These are phyloP conservation scores for Pterocles gutturalis DNA, from an alignment of 2,113 vertebrate species.

Conservation along the genomic window DNA sequence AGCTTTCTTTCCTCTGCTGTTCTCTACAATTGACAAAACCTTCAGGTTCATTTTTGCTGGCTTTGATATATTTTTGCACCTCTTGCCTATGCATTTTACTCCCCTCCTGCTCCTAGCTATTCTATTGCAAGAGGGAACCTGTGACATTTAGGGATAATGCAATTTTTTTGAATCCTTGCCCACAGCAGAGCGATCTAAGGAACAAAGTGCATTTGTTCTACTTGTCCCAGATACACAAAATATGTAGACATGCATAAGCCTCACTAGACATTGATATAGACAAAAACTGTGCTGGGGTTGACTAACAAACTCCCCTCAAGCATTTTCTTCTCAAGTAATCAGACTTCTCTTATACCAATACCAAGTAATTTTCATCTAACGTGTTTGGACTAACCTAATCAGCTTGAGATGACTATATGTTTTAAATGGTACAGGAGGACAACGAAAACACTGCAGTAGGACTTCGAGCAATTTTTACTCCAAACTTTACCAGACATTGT, in stretches of 20 bases:
- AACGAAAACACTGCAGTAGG: constrained; percentile 1
- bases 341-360: neutral
- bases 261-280: neutral
- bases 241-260: neutral
- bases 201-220: neutral
- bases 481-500: constrained; percentile 75
- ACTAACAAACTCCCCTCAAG: neutral
- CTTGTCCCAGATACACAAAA: neutral
- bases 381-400: constrained; percentile 30
- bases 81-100: neutral
- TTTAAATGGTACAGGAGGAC: constrained; percentile 7
- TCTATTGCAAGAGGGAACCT: neutral
- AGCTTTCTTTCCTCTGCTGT: neutral
- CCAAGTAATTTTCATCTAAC: neutral
- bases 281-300: neutral
- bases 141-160: neutral
- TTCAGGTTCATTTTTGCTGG: neutral
- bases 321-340: neutral
- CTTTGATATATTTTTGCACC: neutral
- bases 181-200: neutral
- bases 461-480: constrained; percentile 59
- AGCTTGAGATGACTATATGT: neutral
- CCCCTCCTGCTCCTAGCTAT: neutral
- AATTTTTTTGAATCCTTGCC: neutral
- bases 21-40: neutral